Base-by-base conservation (phyloP, 1,140 invertebrate genomes). In the Sminthurinus signatus region DNA sequence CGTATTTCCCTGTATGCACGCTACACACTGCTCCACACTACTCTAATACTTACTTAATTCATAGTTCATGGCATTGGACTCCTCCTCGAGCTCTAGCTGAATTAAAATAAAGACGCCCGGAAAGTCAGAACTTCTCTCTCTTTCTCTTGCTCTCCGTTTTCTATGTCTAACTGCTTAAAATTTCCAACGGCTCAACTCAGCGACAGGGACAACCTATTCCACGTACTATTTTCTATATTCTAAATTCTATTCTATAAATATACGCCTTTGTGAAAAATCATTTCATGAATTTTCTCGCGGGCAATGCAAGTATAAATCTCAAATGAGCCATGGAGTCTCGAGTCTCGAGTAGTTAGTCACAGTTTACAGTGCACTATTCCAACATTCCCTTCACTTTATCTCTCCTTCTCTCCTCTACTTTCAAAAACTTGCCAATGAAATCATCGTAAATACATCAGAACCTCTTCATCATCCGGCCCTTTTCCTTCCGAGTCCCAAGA, bases 111-210 rank as follows among this genome's bases (percentile, higher is more conserved):
- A 52, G 50, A 52, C 23, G 50, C 50, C 50, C 50, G 36, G 36
- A 62, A 62, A 62, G 60, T 60, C 59, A 60, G 39, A 54, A 62
- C 21, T 56, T 63, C 29, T 51, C 55, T 54, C 60, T 62, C 59
- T 61, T 44, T 61, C 59, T 19, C 46, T 61, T 44, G 32, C 28
- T 42, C 32, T 57, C 43, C 17, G 19, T 58, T 32, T 50, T 64
- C 46, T 43, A 48, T 31, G 28, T 60, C 25, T 28, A 50, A 32
- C 32, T 64, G 43, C 42, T 63, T 46, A 43, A 62, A 36, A 36
- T 15, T 36, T n/a, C n/a, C n/a, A n/a, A n/a, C n/a, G n/a, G n/a
- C n/a, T n/a, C n/a, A n/a, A 36, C 32, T 36, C 5, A 8, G 32
- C 5, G 32, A 36, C 32, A 28, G 50, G 50, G 50, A 52, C 50